Conservation (phyloP, 2,113 vertebrate genomes). For the Columba livia region DNA sequence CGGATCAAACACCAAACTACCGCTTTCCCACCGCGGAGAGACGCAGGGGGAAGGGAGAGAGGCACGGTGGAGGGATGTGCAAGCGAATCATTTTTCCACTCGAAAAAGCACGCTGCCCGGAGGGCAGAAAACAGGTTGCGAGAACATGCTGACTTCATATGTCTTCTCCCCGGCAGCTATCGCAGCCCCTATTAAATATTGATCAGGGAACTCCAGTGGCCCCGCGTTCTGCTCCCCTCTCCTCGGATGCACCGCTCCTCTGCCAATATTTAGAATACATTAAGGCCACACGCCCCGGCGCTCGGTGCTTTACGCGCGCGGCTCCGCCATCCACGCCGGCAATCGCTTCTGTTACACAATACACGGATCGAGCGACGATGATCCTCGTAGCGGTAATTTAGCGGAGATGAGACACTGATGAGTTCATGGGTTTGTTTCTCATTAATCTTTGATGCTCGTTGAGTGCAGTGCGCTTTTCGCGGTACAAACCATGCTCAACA, state of each 20-base stretch:
- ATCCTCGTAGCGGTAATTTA: constrained; percentile 44
- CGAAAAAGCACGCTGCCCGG: not conserved
- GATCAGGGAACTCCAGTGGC: constrained; percentile 28
- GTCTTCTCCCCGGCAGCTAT: not conserved
- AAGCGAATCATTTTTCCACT: not conserved
- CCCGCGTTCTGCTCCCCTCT: not conserved
- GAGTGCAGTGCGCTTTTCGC: constrained; percentile 13
- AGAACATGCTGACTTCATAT: not conserved
- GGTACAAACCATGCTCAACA: constrained; percentile 6
- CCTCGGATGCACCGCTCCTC: not conserved
- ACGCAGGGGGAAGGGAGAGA: not conserved
- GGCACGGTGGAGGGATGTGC: not conserved
- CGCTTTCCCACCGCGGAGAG: not conserved
- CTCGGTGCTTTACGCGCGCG: not conserved
- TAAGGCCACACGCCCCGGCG: not conserved
- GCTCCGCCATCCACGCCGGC: not conserved
- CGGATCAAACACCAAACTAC: fast-evolving
- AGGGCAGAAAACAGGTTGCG: not conserved
- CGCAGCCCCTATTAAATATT: constrained; percentile 43
- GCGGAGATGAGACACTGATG: constrained; percentile 28
- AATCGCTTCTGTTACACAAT: not conserved
- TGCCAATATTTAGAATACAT: not conserved
- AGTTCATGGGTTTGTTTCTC: constrained; percentile 59
- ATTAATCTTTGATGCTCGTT: constrained; percentile 64
- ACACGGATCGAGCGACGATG: not conserved